Evolutionary conservation across 1,140 invertebrate species (phyloP), one percentile per base, ranked within the genome.

Genomic region (Cryptotermes secundus): DNA sequence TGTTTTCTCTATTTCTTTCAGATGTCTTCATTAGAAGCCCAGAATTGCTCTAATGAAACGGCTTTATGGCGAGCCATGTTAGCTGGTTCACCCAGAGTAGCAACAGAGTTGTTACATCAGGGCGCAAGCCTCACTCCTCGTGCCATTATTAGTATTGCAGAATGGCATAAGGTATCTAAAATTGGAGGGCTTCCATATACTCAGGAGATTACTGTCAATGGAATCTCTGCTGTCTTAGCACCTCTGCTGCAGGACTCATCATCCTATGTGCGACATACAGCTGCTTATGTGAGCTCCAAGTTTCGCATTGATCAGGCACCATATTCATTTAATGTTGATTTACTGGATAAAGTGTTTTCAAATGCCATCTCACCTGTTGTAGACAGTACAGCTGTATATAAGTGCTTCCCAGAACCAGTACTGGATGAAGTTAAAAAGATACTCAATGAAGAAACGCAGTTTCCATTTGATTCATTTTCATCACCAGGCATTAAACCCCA

Each of bases 21-120:
- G 81, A 49, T 82, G 26, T 49, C 38, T 31, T 82, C 81, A 38
- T n/a, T 82, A 0, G 24, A 82, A 26, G 42, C 22, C 34, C 36
- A 26, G 19, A 82, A 82, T 31, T 82, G 81, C n/a, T 49, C 81
- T 16, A 82, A 82, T 45, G 81, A 82, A 31, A 45, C 81, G 1
- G 45, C 81, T 12, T 53, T 82, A 38, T 82, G 81, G 81, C 81
- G 81, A n/a, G 22, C 81, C 31, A 82, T 82, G 81, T 45, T 82
- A 9, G 81, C 81, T n/a, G 81, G 81, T n/a, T 82, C 81, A 24
- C 81, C 81, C 38, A 38, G 9, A 31, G n/a, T 82, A 49, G 81
- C 81, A 16, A 45, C 16, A n/a, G 81, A 82, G 45, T 22, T 82
- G n/a, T 34, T 82, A 14, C 36, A 82, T n/a, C 38, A 34, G 31